Evolutionary conservation across 1,140 invertebrate species (phyloP).

Genomic region (Drosophila novamexicana): DNA sequence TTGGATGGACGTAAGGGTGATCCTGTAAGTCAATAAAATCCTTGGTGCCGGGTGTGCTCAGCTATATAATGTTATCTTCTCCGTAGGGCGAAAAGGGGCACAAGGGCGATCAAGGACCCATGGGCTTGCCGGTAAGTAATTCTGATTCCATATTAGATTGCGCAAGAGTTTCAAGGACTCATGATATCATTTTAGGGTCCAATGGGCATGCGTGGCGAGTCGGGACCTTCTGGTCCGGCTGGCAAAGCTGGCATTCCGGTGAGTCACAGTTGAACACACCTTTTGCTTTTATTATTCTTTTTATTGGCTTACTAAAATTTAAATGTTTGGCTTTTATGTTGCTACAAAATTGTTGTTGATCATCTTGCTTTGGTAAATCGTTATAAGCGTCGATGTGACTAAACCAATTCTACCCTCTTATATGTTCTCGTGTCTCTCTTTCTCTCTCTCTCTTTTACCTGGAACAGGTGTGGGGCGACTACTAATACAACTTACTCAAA

Average conservation of each 20-base stretch:
- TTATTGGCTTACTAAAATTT: constrained; percentile 32
- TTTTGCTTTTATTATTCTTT: neutral
- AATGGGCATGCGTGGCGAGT: constrained; percentile 93
- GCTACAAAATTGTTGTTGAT: constrained; percentile 47
- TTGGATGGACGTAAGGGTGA: constrained; percentile 95
- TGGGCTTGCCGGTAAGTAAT: constrained; percentile 96
- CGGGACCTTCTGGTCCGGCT: constrained; percentile 89
- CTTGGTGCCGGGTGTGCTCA: neutral
- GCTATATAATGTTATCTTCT: neutral
- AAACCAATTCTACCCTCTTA: constrained; percentile 61
- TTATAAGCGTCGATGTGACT: constrained; percentile 57
- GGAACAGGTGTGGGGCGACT: constrained; percentile 84
- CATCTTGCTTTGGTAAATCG: constrained; percentile 31
- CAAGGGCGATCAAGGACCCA: constrained; percentile 96
- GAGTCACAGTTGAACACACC: constrained; percentile 84
- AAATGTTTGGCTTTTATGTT: constrained; percentile 65
- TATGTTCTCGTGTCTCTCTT: constrained; percentile 55
- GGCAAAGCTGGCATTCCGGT: constrained; percentile 92
- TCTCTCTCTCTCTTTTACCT: constrained; percentile 62
- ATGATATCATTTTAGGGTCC: constrained; percentile 88
- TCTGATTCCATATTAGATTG: constrained; percentile 4
- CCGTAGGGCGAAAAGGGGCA: constrained; percentile 94
- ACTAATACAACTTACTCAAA: constrained; percentile 76
- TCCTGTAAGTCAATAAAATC: constrained; percentile 86
- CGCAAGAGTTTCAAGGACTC: neutral